Conservation (phyloP, 2,888 invertebrate genomes). For the Pycnomerus fuliginosus region DNA sequence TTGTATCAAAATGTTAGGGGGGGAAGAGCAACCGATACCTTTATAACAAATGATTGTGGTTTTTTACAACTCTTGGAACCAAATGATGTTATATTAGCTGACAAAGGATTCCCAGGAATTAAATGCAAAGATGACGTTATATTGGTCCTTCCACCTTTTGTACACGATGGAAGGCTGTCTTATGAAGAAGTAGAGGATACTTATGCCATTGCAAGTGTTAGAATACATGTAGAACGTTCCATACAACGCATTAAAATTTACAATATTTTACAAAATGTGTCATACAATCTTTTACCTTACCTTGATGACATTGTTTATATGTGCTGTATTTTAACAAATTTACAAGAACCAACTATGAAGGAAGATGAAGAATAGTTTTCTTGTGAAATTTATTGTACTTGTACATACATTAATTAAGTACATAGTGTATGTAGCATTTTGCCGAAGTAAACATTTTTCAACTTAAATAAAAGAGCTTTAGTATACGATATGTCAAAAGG, state of each 20-base stretch:
- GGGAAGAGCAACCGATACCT: slow-evolving; percentile 5
- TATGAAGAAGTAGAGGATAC: slow-evolving; percentile 11
- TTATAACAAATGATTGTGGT: slow-evolving; percentile 6
- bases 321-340: slow-evolving; percentile 7
- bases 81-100: slow-evolving; percentile 9
- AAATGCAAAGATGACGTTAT: slow-evolving; percentile 4
- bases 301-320: slow-evolving; percentile 12
- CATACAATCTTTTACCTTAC: slow-evolving; percentile 7
- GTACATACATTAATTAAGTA: too few species aligned
- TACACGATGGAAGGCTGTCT: slow-evolving; percentile 4
- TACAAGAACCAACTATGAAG: slow-evolving; percentile 4
- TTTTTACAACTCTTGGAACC: slow-evolving; percentile 9
- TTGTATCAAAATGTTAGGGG: slow-evolving; percentile 7
- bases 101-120: slow-evolving; percentile 9
- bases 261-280: slow-evolving; percentile 9
- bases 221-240: slow-evolving; percentile 17
- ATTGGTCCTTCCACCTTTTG: slow-evolving; percentile 11
- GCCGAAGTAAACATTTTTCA: too few species aligned
- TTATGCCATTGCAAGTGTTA: slow-evolving; percentile 14
- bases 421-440: too few species aligned
- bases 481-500: too few species aligned
- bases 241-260: slow-evolving; percentile 15
- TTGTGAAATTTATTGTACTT: too few species aligned
- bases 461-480: too few species aligned
- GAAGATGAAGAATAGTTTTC: background rate